Conservation (phyloP, 2,113 vertebrate genomes). For the Campylorhamphus procurvoides region DNA sequence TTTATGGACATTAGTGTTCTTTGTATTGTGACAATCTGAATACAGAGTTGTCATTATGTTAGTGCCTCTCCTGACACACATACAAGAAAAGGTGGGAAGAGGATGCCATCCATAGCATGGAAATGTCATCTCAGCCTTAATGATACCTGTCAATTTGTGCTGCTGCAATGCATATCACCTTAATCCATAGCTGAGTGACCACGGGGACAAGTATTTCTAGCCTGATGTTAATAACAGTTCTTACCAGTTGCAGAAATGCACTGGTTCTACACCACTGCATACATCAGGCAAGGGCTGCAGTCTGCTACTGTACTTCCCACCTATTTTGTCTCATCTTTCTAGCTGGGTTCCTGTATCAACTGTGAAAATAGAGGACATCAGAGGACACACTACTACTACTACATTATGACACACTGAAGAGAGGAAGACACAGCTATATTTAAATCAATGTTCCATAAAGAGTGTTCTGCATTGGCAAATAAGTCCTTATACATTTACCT, state of each 20-base stretch:
- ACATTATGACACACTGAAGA: slow-evolving; percentile 44
- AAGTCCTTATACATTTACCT: slow-evolving; percentile 39
- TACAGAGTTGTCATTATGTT: neutral
- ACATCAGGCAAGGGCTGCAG: neutral
- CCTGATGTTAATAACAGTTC: neutral
- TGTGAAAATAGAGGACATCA: slow-evolving; percentile 57
- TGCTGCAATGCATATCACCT: slow-evolving; percentile 12
- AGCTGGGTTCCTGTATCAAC: neutral
- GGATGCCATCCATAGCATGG: neutral
- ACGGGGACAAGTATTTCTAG: neutral
- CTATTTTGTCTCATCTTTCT: slow-evolving; percentile 10
- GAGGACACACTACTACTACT: slow-evolving; percentile 31
- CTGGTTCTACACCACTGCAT: neutral
- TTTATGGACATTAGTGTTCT: slow-evolving; percentile 22
- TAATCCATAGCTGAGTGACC: slow-evolving; percentile 25
- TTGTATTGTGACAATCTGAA: slow-evolving; percentile 5
- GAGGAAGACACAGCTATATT: neutral
- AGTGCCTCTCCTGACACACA: neutral
- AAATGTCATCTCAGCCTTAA: slow-evolving; percentile 33
- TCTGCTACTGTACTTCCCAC: neutral
- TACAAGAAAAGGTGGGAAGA: neutral
- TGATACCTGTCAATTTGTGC: neutral
- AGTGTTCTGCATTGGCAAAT: neutral
- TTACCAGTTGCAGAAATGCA: neutral
- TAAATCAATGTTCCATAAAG: slow-evolving; percentile 57